Percentiles rank a stretch among this genome's conserved stretches.
phyloP scores from a whole-genome alignment of 1,140 invertebrate species.

The Brachionus rotundiformis region DNA sequence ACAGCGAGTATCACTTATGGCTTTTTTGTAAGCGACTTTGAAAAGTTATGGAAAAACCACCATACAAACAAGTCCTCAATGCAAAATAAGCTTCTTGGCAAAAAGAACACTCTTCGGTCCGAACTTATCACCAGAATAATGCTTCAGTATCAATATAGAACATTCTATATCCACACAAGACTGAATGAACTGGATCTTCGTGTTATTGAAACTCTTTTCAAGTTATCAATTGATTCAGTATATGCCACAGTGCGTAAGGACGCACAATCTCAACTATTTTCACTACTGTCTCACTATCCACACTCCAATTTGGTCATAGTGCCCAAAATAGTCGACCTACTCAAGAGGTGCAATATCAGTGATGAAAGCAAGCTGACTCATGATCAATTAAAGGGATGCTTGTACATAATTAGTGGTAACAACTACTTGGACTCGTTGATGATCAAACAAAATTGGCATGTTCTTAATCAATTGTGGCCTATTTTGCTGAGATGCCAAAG shows the following conservation, averaged over 20 bases:
- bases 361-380: conserved; percentile 60
- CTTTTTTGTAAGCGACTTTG: conserved; percentile 45
- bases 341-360: conserved; percentile 67
- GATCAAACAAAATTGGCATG: conserved; percentile 75
- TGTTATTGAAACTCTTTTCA: conserved; percentile 71
- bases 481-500: conserved; percentile 72
- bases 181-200: conserved; percentile 70
- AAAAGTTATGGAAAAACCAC: conserved; percentile 47
- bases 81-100: conserved; percentile 46
- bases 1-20: conserved; percentile 37
- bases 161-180: conserved; percentile 24
- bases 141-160: conserved; percentile 46
- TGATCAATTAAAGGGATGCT: conserved; percentile 73
- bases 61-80: not conserved
- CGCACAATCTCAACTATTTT: conserved; percentile 70
- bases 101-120: conserved; percentile 30
- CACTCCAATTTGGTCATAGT: conserved; percentile 70
- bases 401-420: conserved; percentile 75
- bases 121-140: conserved; percentile 36
- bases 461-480: conserved; percentile 72
- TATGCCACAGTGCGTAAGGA: conserved; percentile 68
- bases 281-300: conserved; percentile 66
- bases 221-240: conserved; percentile 46
- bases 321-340: conserved; percentile 69
- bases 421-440: conserved; percentile 69